These are phyloP conservation scores for Brachycybe producta DNA, from an alignment of 2,888 invertebrate species.

Conservation along the genomic window DNA sequence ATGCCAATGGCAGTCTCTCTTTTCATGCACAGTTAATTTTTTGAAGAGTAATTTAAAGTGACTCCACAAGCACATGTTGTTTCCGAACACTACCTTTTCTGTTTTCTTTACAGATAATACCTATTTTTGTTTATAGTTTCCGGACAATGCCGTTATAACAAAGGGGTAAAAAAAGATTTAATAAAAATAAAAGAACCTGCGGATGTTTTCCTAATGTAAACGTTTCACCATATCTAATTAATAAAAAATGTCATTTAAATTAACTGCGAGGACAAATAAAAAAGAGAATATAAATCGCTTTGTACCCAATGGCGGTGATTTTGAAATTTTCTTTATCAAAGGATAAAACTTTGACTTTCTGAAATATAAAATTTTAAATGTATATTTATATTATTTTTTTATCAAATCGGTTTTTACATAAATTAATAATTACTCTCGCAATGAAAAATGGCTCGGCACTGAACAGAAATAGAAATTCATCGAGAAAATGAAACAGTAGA, in stretches of 20 bases:
- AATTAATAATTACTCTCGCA: constrained; percentile 40
- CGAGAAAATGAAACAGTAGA: constrained; percentile 80
- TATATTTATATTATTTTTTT: background rate
- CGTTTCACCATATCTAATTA: constrained; percentile 67
- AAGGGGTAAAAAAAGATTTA: no score
- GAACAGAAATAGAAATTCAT: constrained; percentile 85
- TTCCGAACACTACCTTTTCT: no score
- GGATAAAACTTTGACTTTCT: constrained; percentile 73
- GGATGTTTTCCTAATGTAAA: constrained; percentile 87
- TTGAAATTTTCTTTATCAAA: constrained; percentile 70
- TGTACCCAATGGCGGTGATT: constrained; percentile 50
- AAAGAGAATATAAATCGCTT: constrained; percentile 7
- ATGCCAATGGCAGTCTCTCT: no score
- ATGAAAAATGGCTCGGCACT: constrained; percentile 82
- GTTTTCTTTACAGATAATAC: no score
- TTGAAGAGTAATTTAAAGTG: no score
- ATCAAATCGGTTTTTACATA: constrained; percentile 13
- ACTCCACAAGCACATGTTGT: no score
- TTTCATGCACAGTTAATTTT: no score
- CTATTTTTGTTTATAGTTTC: no score
- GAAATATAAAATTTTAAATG: constrained; percentile 37
- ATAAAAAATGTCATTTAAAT: constrained; percentile 12
- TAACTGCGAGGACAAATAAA: background rate
- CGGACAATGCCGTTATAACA: no score
- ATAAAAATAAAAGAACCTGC: no score